Conservation (phyloP, 2,888 invertebrate genomes). For the Hydroisotoma schaefferi region DNA sequence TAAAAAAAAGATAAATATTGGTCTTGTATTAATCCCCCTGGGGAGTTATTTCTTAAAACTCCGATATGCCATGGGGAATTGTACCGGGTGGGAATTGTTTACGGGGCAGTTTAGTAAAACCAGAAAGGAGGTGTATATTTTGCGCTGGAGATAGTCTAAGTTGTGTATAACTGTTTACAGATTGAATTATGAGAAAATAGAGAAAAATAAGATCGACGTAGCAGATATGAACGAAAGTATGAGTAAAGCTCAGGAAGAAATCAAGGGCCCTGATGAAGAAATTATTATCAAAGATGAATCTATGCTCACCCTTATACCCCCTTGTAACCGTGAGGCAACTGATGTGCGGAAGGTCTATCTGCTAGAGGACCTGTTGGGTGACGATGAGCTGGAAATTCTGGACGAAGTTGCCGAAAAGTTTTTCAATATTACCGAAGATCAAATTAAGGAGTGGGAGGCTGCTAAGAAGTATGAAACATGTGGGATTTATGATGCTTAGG, state of each 20-base stretch:
- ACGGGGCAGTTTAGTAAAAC: no score
- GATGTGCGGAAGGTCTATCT: conserved; percentile 29
- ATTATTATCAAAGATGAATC: conserved; percentile 35
- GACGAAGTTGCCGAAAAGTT: conserved; percentile 25
- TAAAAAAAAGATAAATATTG: not conserved
- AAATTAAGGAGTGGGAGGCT: conserved; percentile 23
- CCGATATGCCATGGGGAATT: no score
- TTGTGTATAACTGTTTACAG: conserved; percentile 6
- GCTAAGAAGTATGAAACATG: conserved; percentile 23
- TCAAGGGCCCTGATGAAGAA: conserved; percentile 24
- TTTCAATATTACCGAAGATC: conserved; percentile 14
- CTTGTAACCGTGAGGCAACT: conserved; percentile 39
- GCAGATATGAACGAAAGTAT: conserved; percentile 42
- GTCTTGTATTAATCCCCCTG: not conserved
- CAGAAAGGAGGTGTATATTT: no score
- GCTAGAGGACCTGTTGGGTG: conserved; percentile 30
- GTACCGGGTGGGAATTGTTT: no score
- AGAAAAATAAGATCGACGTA: conserved; percentile 35
- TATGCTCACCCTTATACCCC: conserved; percentile 33
- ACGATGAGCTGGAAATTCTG: conserved; percentile 31
- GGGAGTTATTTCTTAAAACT: no score
- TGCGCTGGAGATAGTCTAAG: not conserved
- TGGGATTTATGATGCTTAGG: not conserved
- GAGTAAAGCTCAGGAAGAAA: conserved; percentile 24
- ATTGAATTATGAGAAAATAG: conserved; percentile 33